A percentile compares a stretch with the other conserved stretches of the same genome.
Evolutionary conservation across 2,888 invertebrate species (phyloP).

Genomic region (Norana najaformis): DNA sequence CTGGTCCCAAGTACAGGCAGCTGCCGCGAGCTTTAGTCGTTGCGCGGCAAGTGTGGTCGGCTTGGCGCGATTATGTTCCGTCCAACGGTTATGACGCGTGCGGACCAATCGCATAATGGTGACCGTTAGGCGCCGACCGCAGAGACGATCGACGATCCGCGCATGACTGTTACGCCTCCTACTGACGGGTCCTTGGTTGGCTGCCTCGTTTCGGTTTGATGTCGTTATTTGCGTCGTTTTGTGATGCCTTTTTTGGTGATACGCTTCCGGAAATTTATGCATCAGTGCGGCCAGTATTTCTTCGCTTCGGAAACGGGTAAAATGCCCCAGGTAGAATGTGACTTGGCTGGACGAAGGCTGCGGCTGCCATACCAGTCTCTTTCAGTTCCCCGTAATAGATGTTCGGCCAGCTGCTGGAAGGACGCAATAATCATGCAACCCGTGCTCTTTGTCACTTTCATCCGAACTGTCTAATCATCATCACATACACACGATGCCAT

Average conservation of each 20-base stretch:
- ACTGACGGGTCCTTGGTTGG: background rate
- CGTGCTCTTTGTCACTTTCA: no score
- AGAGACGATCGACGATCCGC: background rate
- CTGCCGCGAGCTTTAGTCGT: background rate
- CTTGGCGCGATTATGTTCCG: background rate
- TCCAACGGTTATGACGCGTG: background rate
- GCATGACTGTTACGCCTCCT: background rate
- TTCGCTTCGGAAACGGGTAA: background rate
- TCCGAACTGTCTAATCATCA: background rate
- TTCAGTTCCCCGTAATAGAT: background rate
- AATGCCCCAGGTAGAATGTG: background rate
- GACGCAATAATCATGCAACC: no score
- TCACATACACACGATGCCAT: background rate
- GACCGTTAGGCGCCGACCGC: background rate
- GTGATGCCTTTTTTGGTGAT: constrained; percentile 4
- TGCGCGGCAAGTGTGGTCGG: background rate
- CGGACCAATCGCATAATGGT: background rate
- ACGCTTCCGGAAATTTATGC: background rate
- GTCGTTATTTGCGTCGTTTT: constrained; percentile 6
- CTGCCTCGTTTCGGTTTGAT: background rate
- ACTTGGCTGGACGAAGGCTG: background rate
- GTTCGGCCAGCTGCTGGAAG: background rate
- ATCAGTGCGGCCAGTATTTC: background rate
- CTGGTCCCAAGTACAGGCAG: background rate
- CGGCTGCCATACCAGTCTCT: background rate